Evolutionary conservation across 2,113 vertebrate genomes (phyloP).

Genomic region (Willisornis vidua): DNA sequence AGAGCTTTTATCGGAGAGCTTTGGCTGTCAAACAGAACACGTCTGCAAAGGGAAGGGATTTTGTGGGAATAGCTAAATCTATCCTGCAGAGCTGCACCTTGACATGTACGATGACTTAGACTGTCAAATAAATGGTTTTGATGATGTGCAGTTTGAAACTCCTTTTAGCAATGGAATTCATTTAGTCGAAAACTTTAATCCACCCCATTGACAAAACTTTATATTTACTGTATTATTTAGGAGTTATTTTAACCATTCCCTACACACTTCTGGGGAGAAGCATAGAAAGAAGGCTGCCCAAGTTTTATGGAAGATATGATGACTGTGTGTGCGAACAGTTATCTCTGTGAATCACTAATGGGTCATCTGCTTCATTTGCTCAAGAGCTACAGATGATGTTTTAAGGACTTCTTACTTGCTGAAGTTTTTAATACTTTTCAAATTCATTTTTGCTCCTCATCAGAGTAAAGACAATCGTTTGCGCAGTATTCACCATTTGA

Average conservation of each 20-base stretch:
- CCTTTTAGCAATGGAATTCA: constrained; percentile 35
- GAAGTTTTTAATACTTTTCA: neutral
- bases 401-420: neutral
- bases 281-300: neutral
- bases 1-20: neutral
- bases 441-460: neutral
- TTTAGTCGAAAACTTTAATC: constrained; percentile 61
- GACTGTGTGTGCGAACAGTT: neutral
- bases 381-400: neutral
- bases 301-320: neutral
- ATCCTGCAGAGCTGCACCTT: constrained; percentile 13
- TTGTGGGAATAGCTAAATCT: neutral
- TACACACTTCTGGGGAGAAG: neutral
- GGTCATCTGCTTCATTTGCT: neutral
- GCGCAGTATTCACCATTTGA: neutral
- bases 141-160: constrained; percentile 12
- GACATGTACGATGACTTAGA: neutral
- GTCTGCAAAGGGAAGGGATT: constrained; percentile 32
- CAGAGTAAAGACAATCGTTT: neutral
- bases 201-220: constrained; percentile 26
- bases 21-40: constrained; percentile 14
- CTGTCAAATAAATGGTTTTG: constrained; percentile 33
- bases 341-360: neutral
- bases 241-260: neutral
- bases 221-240: constrained; percentile 14